A percentile compares a stretch with the other conserved stretches of the same genome.
These are phyloP conservation scores for Porites lobata DNA, from an alignment of 92 coral and sea anemone genomes.

Conservation along the genomic window DNA sequence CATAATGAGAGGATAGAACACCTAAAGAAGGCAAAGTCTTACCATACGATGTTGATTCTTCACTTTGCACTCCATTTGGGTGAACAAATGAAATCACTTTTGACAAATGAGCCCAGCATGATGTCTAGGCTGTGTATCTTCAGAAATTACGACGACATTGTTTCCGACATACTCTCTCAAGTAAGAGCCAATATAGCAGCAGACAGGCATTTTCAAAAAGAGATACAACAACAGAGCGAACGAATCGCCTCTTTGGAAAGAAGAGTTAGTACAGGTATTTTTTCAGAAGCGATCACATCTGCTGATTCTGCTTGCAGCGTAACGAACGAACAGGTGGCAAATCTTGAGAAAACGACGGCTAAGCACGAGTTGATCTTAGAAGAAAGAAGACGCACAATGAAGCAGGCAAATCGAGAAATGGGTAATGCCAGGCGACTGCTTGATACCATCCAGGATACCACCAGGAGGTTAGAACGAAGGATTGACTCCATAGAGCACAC, in stretches of 20 bases:
- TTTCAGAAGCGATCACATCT: neutral
- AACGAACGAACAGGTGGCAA: neutral
- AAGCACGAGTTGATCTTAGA: constrained; percentile 42
- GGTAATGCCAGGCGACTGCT: neutral
- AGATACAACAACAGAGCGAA: constrained; percentile 19
- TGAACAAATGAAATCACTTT: neutral
- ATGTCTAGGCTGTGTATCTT: neutral
- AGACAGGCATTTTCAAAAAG: neutral
- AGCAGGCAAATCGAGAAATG: neutral
- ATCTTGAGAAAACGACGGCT: constrained; percentile 39
- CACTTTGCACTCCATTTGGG: constrained; percentile 3
- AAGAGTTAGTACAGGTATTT: neutral
- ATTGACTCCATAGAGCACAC: constrained; percentile 6
- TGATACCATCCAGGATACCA: neutral
- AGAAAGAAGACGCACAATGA: constrained; percentile 15
- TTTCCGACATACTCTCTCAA: constrained; percentile 10
- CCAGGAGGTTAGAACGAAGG: neutral
- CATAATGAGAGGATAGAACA: constrained; percentile 27
- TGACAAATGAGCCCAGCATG: constrained; percentile 1
- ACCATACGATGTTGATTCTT: constrained; percentile 10
- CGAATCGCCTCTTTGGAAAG: constrained; percentile 26
- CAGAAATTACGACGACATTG: neutral
- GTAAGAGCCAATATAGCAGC: neutral
- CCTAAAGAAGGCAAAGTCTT: neutral
- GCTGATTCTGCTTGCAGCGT: neutral